Percentiles rank a stretch among this genome's conserved stretches.
These are phyloP conservation scores for Caenorhabditis sp. DNA, from an alignment of 2,888 invertebrate species.

Conservation along the genomic window DNA sequence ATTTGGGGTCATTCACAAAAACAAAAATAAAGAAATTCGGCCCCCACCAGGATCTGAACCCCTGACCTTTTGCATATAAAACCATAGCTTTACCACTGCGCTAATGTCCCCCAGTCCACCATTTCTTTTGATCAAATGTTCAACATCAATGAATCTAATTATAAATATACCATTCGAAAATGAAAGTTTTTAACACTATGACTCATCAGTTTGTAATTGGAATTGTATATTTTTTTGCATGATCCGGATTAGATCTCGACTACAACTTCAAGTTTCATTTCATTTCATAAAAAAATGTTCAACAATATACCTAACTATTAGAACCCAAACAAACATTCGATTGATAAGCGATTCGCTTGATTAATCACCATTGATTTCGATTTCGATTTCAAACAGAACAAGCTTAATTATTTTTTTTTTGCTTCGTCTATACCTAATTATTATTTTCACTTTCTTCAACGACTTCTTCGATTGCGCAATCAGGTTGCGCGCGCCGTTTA, in stretches of 20 bases:
- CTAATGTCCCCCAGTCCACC: no score
- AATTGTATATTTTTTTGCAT: no score
- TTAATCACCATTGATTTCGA: conserved; percentile 13
- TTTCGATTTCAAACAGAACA: conserved; percentile 1
- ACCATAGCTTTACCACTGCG: no score
- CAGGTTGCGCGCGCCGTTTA: background rate
- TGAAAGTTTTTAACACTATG: background rate
- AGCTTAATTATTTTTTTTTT: background rate
- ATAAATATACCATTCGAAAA: background rate
- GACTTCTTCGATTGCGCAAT: background rate
- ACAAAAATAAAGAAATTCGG: no score
- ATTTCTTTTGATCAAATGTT: no score
- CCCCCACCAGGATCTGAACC: no score
- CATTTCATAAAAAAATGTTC: no score
- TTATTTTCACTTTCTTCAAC: background rate
- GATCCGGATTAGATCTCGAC: no score
- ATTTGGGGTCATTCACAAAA: no score
- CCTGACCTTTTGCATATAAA: no score
- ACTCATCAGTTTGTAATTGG: background rate
- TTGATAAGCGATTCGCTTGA: conserved; percentile 43
- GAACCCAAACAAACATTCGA: conserved; percentile 15
- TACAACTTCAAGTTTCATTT: no score
- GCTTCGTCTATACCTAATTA: background rate
- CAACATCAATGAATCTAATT: background rate
- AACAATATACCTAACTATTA: background rate